phyloP scores from a whole-genome alignment of 2,113 vertebrate species.

The Donacobius atricapilla region DNA sequence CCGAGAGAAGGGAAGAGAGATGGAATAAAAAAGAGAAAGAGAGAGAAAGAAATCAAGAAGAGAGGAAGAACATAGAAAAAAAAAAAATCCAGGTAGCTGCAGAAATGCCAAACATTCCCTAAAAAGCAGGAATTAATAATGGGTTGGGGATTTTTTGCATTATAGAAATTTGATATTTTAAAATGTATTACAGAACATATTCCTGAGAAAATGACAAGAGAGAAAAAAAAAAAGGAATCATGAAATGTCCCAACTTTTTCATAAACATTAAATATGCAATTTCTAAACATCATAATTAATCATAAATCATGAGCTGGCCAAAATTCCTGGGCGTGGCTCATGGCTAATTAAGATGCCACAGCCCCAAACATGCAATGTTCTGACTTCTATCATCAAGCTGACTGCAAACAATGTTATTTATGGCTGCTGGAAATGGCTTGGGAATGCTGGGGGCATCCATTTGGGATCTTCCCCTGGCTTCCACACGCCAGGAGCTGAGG shows the following conservation, averaged over 20 bases:
- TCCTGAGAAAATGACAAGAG: not conserved
- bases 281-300: not conserved
- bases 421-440: not conserved
- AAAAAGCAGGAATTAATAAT: not conserved
- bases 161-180: not conserved
- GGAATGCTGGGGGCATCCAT: not conserved
- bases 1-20: not conserved
- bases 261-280: not conserved
- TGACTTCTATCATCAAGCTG: not conserved
- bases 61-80: not conserved
- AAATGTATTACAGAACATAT: not conserved
- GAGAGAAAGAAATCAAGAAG: not conserved
- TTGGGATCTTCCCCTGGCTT: not conserved
- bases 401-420: not conserved
- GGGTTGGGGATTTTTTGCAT: not conserved
- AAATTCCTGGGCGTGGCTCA: not conserved
- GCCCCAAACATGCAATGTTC: not conserved
- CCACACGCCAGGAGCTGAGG: not conserved
- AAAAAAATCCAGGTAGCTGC: not conserved
- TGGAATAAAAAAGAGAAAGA: fast-evolving
- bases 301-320: not conserved
- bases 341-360: not conserved
- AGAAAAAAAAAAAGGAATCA: fast-evolving
- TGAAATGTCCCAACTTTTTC: fast-evolving
- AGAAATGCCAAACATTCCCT: not conserved